Conservation (phyloP, 2,797 vertebrate genomes). For the Rhinella marina region DNA sequence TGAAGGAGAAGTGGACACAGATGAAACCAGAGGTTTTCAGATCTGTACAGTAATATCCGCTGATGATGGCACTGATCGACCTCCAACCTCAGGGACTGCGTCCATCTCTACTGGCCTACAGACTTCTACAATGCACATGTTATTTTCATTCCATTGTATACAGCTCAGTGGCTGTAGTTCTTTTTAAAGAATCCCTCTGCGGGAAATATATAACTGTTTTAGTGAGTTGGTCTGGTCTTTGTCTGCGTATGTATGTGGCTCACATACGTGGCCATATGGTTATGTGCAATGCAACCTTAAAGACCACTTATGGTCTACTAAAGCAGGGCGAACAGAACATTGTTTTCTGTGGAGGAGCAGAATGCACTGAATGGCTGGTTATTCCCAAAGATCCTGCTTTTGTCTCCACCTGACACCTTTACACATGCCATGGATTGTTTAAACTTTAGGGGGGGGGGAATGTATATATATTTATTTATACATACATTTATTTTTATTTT, state of each 20-base stretch:
- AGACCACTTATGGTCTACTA: neutral
- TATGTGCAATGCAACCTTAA: no score
- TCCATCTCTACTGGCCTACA: neutral
- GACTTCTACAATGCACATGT: neutral
- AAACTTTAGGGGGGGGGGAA: no score
- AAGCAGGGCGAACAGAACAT: neutral
- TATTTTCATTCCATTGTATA: conserved; percentile 7
- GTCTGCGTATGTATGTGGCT: neutral
- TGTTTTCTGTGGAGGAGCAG: neutral
- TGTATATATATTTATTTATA: no score
- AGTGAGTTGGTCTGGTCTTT: neutral
- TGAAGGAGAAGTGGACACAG: conserved; percentile 83
- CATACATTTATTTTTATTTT: no score
- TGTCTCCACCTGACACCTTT: neutral
- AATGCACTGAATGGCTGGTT: neutral
- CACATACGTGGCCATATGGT: no score
- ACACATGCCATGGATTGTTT: neutral
- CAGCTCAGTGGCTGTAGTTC: neutral
- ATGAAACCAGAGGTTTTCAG: conserved; percentile 70
- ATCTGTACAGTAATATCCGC: conserved; percentile 13
- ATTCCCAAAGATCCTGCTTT: neutral
- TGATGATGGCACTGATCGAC: neutral
- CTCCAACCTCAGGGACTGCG: neutral
- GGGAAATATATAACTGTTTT: neutral
- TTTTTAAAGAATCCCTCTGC: conserved; percentile 17